Base-by-base conservation (phyloP, 2,888 invertebrate genomes). In the Dryadula phaetusa region DNA sequence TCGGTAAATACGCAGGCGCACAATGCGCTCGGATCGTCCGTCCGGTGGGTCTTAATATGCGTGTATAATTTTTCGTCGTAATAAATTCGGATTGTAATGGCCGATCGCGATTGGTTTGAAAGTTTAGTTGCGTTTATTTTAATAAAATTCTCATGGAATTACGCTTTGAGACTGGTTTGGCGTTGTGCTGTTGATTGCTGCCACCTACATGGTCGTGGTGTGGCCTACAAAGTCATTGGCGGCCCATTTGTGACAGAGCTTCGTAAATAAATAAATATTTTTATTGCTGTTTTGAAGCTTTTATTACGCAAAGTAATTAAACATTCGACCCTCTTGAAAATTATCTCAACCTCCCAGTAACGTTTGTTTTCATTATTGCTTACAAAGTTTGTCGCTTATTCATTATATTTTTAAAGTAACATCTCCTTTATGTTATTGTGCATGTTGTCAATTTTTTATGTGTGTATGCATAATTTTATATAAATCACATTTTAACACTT, bases 21-120 rank as follows among this genome's bases (percentile, higher is more conserved):
- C 83, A 85, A 85, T 82, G 82, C 83, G 77, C 69, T 58, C 78
- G 76, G 78, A 77, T 80, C 81, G 77, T 63, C 78, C 76, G 78
- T 78, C 81, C 81, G 77, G 80, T 81, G 79, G 81, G 79, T 78
- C 79, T 80, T 87, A 87, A 90, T 85, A 84, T 82, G 87, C 90
- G 91, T 92, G 86, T 81, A 91, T 91, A 91, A 91, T 90, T 88
- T 88, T 87, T 87, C 85, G 80, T 88, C 84, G 91, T 90, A 90
- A 92, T 92, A 92, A 92, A 92, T 92, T 90, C 84, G 82, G 88
- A 89, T 91, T 84, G 87, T 87, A 88, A 90, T 86, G 85, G 85
- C 81, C 82, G 85, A 83, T 86, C 82, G 86, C 87, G 87, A 89
- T 89, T 86, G 90, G 88, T 74, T 72, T 80, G 82, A 84, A 81